Evolutionary conservation across 2,797 vertebrate genomes (phyloP), one percentile per base, ranked within the genome.

Genomic region (Serranus cabrilla): DNA sequence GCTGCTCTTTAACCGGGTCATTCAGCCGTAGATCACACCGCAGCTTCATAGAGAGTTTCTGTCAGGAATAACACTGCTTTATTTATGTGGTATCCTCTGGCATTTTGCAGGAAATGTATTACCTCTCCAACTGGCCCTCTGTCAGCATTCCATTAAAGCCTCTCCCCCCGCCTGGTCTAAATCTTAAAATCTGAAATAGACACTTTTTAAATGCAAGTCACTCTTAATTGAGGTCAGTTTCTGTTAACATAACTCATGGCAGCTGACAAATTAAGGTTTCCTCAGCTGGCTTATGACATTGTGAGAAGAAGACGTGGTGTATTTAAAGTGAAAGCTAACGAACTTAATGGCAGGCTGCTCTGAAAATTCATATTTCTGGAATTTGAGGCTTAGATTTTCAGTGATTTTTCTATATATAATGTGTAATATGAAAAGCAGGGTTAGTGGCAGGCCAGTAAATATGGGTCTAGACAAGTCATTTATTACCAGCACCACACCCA

Each of bases 401-500:
- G 47, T 42, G 66, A 40, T 80, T 86, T 88, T 89, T 76, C 69
- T 59, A 76, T 68, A 68, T 75, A 40, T 72, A 47, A 71, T 78
- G 65, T 82, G 58, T 71, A 46, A 71, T 77, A 78, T 91, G 78
- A 87, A 51, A 80, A 76, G 71, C 65, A 34, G 70, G 69, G 67
- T 87, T 83, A 83, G 83, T 58, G 77, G 77, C 80, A 84, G 84
- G 78, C 75, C 56, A 7, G 78, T 85, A 94, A 93, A 94, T 89
- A 65, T 78, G 89, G 92, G 92, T 82, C 82, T 81, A 83, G 93
- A 94, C 90, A 89, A 95, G 93, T 92, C 95, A 93, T 96, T 95
- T 88, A 93, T 95, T 96, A 95, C 94, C 92, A 90, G 90, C 92
- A 91, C 95, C 94, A 92, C 68, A 90, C 94, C 96, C 93, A 91